Evolutionary conservation across 2,113 vertebrate genomes (phyloP).

Genomic region (Oreochromis aureus): DNA sequence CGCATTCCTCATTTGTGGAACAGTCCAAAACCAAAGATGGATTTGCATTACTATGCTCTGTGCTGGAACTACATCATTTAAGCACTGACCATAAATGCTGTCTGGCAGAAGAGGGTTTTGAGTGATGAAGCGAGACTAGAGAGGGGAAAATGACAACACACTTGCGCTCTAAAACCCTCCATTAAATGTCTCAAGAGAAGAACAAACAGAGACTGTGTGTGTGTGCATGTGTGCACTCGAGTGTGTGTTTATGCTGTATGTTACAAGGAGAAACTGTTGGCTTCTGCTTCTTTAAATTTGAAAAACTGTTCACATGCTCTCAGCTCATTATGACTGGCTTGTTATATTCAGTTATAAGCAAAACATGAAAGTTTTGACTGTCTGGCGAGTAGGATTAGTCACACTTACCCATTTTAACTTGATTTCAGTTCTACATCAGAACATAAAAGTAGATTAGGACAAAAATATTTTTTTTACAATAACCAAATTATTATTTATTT

Average conservation of each 20-base stretch:
- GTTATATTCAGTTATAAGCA: background rate
- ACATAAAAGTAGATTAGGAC: background rate
- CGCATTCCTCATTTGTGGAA: background rate
- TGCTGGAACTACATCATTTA: slow-evolving; percentile 26
- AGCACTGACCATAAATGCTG: slow-evolving; percentile 27
- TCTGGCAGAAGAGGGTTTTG: slow-evolving; percentile 11
- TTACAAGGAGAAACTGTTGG: background rate
- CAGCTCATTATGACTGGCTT: background rate
- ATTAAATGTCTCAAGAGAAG: slow-evolving; percentile 37
- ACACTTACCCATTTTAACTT: background rate
- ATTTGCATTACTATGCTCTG: slow-evolving; percentile 7
- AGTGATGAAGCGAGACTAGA: slow-evolving; percentile 31
- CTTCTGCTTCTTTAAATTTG: background rate
- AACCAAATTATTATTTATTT: background rate
- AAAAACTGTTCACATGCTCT: background rate
- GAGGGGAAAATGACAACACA: slow-evolving; percentile 33
- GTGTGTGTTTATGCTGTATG: background rate
- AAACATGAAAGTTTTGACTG: background rate
- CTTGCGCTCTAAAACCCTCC: slow-evolving; percentile 11
- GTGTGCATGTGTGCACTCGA: background rate
- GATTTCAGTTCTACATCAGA: background rate
- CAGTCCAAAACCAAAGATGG: background rate
- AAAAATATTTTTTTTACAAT: background rate
- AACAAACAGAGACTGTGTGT: background rate
- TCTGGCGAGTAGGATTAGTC: background rate